Conservation (phyloP, 2,113 vertebrate species). For the Clarias gariepinus region DNA sequence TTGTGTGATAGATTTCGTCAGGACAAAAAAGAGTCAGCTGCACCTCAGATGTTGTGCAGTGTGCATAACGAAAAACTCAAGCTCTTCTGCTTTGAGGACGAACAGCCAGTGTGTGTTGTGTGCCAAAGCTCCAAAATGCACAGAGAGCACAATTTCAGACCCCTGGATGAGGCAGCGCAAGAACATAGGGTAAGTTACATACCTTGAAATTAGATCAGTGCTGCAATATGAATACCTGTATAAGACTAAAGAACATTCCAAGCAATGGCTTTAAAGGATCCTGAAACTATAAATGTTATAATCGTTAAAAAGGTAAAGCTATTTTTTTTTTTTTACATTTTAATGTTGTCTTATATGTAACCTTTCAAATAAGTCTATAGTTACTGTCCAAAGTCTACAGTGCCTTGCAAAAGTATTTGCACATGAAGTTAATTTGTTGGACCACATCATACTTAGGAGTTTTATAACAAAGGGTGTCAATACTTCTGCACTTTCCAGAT, state of each 20-base stretch:
- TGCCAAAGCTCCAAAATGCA: not conserved
- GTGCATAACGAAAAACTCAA: conserved; percentile 6
- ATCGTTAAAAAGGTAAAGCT: not conserved
- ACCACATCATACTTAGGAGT: too few species aligned
- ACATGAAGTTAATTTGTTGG: too few species aligned
- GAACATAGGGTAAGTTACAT: not conserved
- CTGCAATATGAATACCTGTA: not conserved
- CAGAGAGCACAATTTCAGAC: not conserved
- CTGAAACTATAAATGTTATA: not conserved
- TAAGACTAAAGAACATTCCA: not conserved
- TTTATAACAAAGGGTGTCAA: too few species aligned
- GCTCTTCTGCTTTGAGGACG: conserved; percentile 2
- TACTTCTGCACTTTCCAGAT: too few species aligned
- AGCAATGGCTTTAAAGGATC: not conserved
- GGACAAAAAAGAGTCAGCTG: not conserved
- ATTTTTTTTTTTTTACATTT: too few species aligned
- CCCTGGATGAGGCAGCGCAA: not conserved
- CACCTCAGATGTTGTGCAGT: not conserved
- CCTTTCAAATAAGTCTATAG: not conserved
- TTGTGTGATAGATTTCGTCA: not conserved
- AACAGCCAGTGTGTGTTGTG: conserved; percentile 14
- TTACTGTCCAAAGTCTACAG: too few species aligned
- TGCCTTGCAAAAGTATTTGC: too few species aligned
- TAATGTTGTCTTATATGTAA: not conserved
- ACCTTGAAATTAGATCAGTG: not conserved